Base-by-base conservation (phyloP, 2,888 invertebrate genomes). In the Dichetophora obliterata region DNA sequence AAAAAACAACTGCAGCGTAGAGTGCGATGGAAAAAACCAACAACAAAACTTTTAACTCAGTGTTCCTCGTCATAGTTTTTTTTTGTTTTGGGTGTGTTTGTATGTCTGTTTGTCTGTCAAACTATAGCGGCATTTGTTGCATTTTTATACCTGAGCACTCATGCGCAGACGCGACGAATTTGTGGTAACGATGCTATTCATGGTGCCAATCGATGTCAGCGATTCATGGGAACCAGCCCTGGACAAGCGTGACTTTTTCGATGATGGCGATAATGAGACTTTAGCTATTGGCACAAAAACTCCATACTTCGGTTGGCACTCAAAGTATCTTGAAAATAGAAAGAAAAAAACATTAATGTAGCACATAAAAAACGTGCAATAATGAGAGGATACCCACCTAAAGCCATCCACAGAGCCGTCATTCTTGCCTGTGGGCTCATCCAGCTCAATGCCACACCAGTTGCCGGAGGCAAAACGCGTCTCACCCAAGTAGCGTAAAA, bases 371-470 rank as follows among this genome's bases (percentile, higher is more conserved):
- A 43, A 43, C 1, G 4, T 11, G 2, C 2, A 2, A 11, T 11
- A 11, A 11, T 6, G 11, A 43, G 37, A 24, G 63, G 9, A 22
- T 59, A 78, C 79, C 19, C 82, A 98, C 97, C 96, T 95, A 90
- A 94, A 94, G 75, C 96, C 98, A 81, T 94, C 95, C 48, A 98
- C 97, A 70, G 96, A 94, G 77, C 99, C 98, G 87, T 99, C 98
- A 89, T 99, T 98, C 90, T 98, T 98, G 74, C 99, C 99, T 78
- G 94, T 90, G 0, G 96, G 94, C 81, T 98, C 97, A 87, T 98
- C 98, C 82, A 99, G 91, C 89, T 98, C 98, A 24, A 99, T 95
- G 31, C 98, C 98, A 79, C 96, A 98, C 98, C 98, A 98, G 83
- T 96, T 93, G 50, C 98, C 98, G 50, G 93, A 89, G 0, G 98